phyloP scores from a whole-genome alignment of 2,797 vertebrate species.

The Danio jaintianensis region DNA sequence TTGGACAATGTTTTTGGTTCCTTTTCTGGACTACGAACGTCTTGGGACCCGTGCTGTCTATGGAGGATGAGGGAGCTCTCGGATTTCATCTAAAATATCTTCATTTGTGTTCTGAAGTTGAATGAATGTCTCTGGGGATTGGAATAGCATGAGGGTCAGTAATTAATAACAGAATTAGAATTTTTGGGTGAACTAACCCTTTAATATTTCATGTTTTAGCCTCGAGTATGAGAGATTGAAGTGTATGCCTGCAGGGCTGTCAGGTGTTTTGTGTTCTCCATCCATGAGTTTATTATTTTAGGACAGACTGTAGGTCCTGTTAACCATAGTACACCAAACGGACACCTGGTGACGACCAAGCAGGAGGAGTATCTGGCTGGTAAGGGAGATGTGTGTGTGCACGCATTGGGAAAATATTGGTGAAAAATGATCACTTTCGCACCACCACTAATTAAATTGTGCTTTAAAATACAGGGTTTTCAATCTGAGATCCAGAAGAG shows the following conservation, averaged over 20 bases:
- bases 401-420: not conserved
- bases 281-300: constrained; percentile 46
- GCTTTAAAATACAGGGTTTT: not conserved
- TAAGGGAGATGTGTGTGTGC: constrained; percentile 50
- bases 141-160: too few species aligned
- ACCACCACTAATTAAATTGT: not conserved
- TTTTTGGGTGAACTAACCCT: too few species aligned
- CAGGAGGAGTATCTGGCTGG: constrained; percentile 71
- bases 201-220: constrained; percentile 24
- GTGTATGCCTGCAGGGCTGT: constrained; percentile 16
- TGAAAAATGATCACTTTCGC: not conserved
- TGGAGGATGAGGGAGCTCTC: too few species aligned
- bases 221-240: constrained; percentile 17
- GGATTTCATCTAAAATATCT: too few species aligned
- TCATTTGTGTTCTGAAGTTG: too few species aligned
- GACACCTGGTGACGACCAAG: constrained; percentile 44
- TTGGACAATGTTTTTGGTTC: too few species aligned
- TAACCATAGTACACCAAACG: constrained; percentile 56
- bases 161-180: too few species aligned
- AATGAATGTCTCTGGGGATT: too few species aligned
- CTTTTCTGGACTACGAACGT: too few species aligned
- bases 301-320: constrained; percentile 44
- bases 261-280: constrained; percentile 40
- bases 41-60: too few species aligned
- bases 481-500: not conserved